phyloP scores from a whole-genome alignment of 2,888 invertebrate species.

The Nomada lathburiana region DNA sequence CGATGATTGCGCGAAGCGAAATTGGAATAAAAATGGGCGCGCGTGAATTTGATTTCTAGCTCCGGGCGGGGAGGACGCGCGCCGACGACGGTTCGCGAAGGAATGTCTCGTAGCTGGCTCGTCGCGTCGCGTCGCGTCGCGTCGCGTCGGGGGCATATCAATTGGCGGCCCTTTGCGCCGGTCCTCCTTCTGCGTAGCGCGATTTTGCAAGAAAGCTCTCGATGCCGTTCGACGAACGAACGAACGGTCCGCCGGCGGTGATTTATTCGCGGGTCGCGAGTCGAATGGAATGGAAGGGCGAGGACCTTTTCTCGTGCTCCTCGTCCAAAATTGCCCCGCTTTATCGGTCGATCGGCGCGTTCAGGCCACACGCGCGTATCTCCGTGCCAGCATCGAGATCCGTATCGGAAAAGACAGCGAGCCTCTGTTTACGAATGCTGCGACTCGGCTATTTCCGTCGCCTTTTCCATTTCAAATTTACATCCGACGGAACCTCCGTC shows the following conservation, averaged over 20 bases:
- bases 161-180: slow-evolving; percentile 55
- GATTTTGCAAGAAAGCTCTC: slow-evolving; percentile 75
- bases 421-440: slow-evolving; percentile 68
- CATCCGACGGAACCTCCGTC: neutral
- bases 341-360: slow-evolving; percentile 66
- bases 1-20: too few relatives aligned
- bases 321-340: slow-evolving; percentile 65
- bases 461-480: slow-evolving; percentile 40
- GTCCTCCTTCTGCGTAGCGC: slow-evolving; percentile 72
- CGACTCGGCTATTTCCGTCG: slow-evolving; percentile 13
- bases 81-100: slow-evolving; percentile 30
- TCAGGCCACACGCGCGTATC: slow-evolving; percentile 31
- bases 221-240: slow-evolving; percentile 37
- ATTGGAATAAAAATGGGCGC: neutral
- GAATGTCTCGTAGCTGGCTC: slow-evolving; percentile 68
- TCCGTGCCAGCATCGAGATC: slow-evolving; percentile 53
- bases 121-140: neutral
- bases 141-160: slow-evolving; percentile 63
- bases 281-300: slow-evolving; percentile 33
- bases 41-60: neutral
- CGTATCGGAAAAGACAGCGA: slow-evolving; percentile 72
- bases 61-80: slow-evolving; percentile 4
- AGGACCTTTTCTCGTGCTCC: slow-evolving; percentile 29
- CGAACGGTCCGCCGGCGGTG: neutral
- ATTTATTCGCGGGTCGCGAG: slow-evolving; percentile 48